Base-by-base conservation (phyloP, 2,113 vertebrate genomes). In the Pomatostomus ruficeps region DNA sequence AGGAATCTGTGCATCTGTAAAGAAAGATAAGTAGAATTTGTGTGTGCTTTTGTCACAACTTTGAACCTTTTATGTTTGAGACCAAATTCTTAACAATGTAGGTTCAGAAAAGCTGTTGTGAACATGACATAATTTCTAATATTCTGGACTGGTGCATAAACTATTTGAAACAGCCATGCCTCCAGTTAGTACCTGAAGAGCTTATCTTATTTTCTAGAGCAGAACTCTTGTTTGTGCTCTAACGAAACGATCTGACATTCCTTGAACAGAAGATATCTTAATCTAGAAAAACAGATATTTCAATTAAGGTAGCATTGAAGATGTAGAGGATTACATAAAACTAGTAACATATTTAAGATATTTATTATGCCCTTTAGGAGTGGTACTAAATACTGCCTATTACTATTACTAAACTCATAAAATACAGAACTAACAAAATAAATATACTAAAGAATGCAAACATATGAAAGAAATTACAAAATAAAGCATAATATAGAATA, bases 171-270 rank as follows among this genome's bases (percentile, higher is more conserved):
- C 5, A 77, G 21, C 3, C 18, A 20, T 24, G 7, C 9, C 24
- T 70, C 31, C 21, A 52, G 23, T n/a, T 29, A 54, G 26, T 38
- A 55, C 7, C 24, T 82, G 52, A 51, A 85, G 31, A 71, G 4
- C 9, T 78, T 75, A 28, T n/a, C 4, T 42, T 35, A 14, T 46
- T 90, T 93, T 79, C 28, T 57, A 49, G 17, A 83, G 29, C 7
- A 74, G 28, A 65, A 48, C 8, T 48, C 4, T 11, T 55, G 3
- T 45, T 84, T 54, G 6, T 0, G 0, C 31, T 77, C 42, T 42
- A 46, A 43, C 3, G 12, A 91, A 67, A 35, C 10, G 9, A 18
- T 33, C 29, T 75, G 38, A 18, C 12, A 33, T 45, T 49, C n/a
- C 40, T n/a, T 5, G 3, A 80, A 61, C 25, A 76, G 13, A 23